phyloP scores from a whole-genome alignment of 2,113 vertebrate species.

The Entosphenus tridentatus region DNA sequence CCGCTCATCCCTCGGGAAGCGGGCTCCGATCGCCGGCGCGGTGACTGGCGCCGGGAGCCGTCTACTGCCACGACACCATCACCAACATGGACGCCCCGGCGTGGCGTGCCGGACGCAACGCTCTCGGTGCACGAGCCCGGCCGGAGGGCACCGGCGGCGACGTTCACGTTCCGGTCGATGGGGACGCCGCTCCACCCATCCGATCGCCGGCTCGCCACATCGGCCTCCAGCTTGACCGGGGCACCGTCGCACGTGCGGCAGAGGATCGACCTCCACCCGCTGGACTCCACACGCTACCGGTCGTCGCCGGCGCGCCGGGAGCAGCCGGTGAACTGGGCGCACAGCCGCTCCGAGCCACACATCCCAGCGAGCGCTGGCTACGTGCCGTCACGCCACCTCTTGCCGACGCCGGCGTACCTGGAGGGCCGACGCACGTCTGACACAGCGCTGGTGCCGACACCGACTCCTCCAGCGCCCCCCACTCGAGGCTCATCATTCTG shows the following conservation, averaged over 20 bases:
- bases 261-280: neutral
- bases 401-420: too few relatives aligned
- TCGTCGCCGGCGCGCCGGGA: neutral
- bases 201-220: neutral
- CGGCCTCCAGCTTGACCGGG: neutral
- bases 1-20: too few relatives aligned
- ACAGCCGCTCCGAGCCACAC: neutral
- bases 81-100: too few relatives aligned
- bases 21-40: too few relatives aligned
- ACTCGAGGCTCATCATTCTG: neutral
- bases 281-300: neutral
- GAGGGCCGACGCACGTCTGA: too few relatives aligned
- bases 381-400: too few relatives aligned
- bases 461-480: neutral
- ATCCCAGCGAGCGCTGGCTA: too few relatives aligned
- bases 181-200: neutral
- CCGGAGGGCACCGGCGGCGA: neutral
- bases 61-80: too few relatives aligned
- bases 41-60: too few relatives aligned
- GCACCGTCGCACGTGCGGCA: neutral
- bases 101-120: neutral
- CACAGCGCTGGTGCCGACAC: neutral
- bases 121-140: neutral
- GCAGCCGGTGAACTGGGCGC: neutral
- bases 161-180: neutral